Evolutionary conservation across 2,113 vertebrate genomes (phyloP).

Genomic region (Raphicerus campestris): DNA sequence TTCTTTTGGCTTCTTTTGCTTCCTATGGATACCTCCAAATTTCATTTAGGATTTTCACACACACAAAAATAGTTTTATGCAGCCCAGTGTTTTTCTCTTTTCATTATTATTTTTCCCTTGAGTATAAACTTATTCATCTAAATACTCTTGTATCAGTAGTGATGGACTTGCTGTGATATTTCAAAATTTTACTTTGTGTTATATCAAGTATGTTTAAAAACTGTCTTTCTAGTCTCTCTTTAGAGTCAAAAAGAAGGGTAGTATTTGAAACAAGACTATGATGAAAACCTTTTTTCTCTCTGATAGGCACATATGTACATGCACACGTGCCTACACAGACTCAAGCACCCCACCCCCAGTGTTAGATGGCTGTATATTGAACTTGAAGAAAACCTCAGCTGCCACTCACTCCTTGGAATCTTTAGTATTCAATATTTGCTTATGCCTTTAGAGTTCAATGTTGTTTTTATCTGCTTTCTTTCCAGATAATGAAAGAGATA

Average conservation of each 20-base stretch:
- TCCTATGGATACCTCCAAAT: background rate
- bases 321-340: background rate
- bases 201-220: background rate
- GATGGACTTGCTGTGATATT: background rate
- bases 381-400: constrained; percentile 31
- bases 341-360: too few relatives aligned
- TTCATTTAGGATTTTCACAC: background rate
- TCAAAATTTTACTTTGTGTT: background rate
- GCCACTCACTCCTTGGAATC: constrained; percentile 55
- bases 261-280: background rate
- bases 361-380: background rate
- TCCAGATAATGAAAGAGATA: constrained; percentile 70
- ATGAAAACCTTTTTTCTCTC: background rate
- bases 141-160: background rate
- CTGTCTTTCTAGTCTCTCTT: background rate
- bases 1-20: background rate
- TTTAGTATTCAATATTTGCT: constrained; percentile 28
- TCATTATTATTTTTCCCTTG: background rate
- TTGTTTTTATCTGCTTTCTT: constrained; percentile 66
- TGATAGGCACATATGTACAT: background rate
- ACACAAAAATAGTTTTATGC: background rate
- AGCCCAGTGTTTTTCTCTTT: background rate
- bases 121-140: background rate
- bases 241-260: background rate
- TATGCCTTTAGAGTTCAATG: constrained; percentile 50